A percentile compares a stretch with the other conserved stretches of the same genome.
Conservation (phyloP, 2,797 vertebrate genomes). For the Muscicapa striata region DNA sequence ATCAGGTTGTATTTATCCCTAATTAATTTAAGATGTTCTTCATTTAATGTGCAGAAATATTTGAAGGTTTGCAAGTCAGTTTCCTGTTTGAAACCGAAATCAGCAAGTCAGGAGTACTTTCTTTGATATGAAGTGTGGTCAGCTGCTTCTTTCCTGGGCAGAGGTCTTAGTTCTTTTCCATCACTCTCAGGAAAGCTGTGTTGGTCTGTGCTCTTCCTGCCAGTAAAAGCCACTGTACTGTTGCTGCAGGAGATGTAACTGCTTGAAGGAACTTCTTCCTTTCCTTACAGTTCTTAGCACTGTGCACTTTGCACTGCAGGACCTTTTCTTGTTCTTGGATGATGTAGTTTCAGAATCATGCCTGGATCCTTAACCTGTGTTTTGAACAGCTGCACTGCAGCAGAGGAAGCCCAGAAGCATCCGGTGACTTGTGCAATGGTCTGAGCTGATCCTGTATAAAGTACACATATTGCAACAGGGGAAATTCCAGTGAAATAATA, state of each 20-base stretch:
- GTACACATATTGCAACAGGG: background rate
- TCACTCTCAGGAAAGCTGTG: background rate
- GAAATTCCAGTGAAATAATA: background rate
- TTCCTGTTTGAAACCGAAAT: background rate
- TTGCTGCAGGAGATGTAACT: background rate
- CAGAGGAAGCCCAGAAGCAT: background rate
- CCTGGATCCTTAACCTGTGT: background rate
- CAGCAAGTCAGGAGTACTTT: background rate
- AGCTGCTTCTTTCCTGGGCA: background rate
- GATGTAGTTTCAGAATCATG: background rate
- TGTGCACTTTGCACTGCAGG: background rate
- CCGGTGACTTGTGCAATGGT: background rate
- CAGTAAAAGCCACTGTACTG: background rate
- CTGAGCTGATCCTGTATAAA: background rate
- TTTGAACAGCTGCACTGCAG: background rate
- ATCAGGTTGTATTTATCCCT: background rate
- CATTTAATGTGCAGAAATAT: background rate
- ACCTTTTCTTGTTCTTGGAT: background rate
- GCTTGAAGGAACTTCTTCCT: background rate
- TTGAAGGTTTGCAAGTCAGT: background rate
- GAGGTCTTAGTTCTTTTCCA: background rate
- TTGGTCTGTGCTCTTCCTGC: background rate
- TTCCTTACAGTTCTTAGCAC: background rate
- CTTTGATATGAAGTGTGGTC: background rate
- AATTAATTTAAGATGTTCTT: background rate